Percentiles rank a stretch among this genome's conserved stretches.
phyloP scores from a whole-genome alignment of 2,888 invertebrate species.

The Nematopogon swammerdamellus region DNA sequence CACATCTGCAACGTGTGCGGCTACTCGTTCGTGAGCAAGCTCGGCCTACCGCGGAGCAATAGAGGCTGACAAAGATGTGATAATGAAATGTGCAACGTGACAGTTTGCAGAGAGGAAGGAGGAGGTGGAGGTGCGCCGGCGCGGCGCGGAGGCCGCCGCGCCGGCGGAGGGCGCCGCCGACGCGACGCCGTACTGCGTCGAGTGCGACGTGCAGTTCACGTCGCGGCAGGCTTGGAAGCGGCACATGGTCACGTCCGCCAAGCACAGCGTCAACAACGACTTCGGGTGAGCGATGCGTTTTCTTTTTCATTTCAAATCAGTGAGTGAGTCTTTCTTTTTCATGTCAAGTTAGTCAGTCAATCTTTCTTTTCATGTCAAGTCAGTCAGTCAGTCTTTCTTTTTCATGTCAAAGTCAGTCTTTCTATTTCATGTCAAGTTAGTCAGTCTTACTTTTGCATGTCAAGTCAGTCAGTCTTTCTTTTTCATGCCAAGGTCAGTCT shows the following conservation, averaged over 20 bases:
- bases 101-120: slow-evolving; percentile 12
- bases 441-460: too few species aligned
- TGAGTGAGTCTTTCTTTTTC: too few species aligned
- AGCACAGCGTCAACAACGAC: slow-evolving; percentile 23
- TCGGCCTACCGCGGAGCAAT: slow-evolving; percentile 21
- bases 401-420: too few species aligned
- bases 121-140: not conserved
- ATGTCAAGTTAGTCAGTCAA: too few species aligned
- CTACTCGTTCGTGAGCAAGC: slow-evolving; percentile 41
- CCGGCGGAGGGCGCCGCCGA: slow-evolving; percentile 2
- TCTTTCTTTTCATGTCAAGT: too few species aligned
- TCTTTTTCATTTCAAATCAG: too few species aligned
- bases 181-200: slow-evolving; percentile 30
- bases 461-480: too few species aligned
- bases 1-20: slow-evolving; percentile 43
- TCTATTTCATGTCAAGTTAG: too few species aligned
- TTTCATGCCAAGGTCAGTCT: too few species aligned
- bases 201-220: slow-evolving; percentile 38
- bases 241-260: slow-evolving; percentile 40
- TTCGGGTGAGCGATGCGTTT: slow-evolving; percentile 33
- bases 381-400: too few species aligned
- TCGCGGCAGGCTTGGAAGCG: slow-evolving; percentile 36
- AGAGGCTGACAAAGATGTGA: too few species aligned
- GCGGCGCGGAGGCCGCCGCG: not conserved
- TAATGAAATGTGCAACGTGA: too few species aligned